phyloP scores from a whole-genome alignment of 2,113 vertebrate species.

The Chauna torquata region DNA sequence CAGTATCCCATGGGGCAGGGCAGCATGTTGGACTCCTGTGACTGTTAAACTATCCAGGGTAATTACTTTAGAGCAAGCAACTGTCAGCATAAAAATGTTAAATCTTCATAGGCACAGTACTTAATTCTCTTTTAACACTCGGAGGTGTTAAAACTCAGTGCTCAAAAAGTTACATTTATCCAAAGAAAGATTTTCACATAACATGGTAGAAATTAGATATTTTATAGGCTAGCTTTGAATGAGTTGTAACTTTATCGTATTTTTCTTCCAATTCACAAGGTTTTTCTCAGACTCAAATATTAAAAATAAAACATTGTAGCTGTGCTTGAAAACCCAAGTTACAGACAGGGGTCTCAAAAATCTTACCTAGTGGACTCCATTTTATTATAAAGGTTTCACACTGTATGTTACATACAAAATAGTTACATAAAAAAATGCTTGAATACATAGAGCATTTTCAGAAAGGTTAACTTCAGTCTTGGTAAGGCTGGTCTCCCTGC shows the following conservation, averaged over 20 bases:
- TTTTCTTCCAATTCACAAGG: background rate
- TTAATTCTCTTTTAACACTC: slow-evolving; percentile 34
- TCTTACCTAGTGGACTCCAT: background rate
- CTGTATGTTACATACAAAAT: fast-evolving
- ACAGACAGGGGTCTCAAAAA: background rate
- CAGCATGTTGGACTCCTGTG: background rate
- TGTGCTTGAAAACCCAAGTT: background rate
- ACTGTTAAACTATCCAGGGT: background rate
- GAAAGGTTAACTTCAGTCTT: background rate
- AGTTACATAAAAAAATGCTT: background rate
- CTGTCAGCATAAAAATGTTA: background rate
- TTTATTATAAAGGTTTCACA: background rate
- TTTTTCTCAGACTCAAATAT: background rate
- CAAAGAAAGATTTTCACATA: background rate
- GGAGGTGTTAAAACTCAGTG: background rate
- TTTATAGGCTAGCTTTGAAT: background rate
- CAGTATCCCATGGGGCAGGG: background rate
- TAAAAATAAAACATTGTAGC: background rate
- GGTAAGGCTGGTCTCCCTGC: background rate
- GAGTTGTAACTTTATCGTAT: background rate
- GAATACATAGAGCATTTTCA: background rate
- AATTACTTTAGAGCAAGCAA: background rate
- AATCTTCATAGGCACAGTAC: background rate
- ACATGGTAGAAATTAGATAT: background rate
- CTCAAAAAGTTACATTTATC: slow-evolving; percentile 22